phyloP scores from a whole-genome alignment of 1,140 invertebrate species.

The Calycopis cecrops region DNA sequence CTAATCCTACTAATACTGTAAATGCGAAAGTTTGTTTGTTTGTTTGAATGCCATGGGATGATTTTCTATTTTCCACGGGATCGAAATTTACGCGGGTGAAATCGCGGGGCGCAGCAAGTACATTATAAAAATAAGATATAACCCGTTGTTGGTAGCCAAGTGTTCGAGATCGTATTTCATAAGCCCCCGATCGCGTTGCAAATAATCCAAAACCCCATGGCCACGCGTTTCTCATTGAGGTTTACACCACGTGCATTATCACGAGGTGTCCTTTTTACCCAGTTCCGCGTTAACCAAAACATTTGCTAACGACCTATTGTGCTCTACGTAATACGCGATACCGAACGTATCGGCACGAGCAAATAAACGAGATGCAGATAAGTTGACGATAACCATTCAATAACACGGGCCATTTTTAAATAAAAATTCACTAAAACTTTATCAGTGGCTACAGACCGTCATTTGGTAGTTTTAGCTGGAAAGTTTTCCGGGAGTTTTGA shows the following conservation, averaged over 20 bases:
- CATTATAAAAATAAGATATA: too few species aligned
- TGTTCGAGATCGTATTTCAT: too few species aligned
- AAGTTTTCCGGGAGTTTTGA: too few species aligned
- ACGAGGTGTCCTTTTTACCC: conserved; percentile 43
- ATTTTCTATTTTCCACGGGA: too few species aligned
- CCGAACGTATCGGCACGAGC: conserved; percentile 28
- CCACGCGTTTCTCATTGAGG: background rate
- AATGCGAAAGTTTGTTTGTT: too few species aligned
- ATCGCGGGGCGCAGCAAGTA: too few species aligned
- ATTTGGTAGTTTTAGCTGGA: too few species aligned
- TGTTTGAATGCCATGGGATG: too few species aligned
- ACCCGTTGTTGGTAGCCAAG: too few species aligned
- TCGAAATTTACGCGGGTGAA: too few species aligned
- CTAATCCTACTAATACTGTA: too few species aligned
- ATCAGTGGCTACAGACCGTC: background rate
- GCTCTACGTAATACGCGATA: conserved; percentile 30
- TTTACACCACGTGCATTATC: conserved; percentile 38
- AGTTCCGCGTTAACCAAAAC: conserved; percentile 40
- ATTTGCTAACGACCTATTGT: conserved; percentile 41
- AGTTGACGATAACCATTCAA: conserved; percentile 25
- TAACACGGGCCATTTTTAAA: background rate
- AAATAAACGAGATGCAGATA: conserved; percentile 36
- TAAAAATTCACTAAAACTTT: background rate
- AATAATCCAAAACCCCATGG: background rate
- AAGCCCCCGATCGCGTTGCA: too few species aligned